Evolutionary conservation across 2,113 vertebrate genomes (phyloP).

Genomic region (Notothenia rossii): DNA sequence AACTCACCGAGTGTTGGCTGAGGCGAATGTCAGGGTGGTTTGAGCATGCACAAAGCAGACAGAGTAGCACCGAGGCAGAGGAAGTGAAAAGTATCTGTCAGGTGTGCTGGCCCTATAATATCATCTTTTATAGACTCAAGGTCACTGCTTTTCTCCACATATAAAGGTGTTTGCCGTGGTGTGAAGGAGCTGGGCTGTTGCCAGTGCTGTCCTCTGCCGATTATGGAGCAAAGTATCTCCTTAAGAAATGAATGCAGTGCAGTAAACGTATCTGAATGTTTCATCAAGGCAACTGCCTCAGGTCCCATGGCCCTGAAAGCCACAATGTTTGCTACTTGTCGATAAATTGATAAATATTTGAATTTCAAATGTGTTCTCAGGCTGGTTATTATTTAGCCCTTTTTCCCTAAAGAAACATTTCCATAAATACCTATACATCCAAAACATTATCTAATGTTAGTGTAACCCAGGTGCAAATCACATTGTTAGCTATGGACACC

Average conservation of each 20-base stretch:
- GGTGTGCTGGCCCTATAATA: conserved; percentile 73
- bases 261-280: not conserved
- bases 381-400: not conserved
- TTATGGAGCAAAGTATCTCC: conserved; percentile 22
- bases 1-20: conserved; percentile 60
- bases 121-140: conserved; percentile 83
- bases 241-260: not conserved
- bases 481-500: no score
- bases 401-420: no score
- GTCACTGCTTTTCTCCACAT: conserved; percentile 51
- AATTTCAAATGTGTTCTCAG: not conserved
- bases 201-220: conserved; percentile 33
- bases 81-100: conserved; percentile 86
- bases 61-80: conserved; percentile 74
- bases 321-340: not conserved
- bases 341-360: not conserved
- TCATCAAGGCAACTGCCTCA: not conserved
- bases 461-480: no score
- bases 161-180: conserved; percentile 10
- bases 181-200: conserved; percentile 49
- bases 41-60: conserved; percentile 72
- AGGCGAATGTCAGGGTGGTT: conserved; percentile 59
- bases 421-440: no score
- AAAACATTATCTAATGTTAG: no score
- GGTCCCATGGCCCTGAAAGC: not conserved